A percentile compares a stretch with the other conserved stretches of the same genome.
These are phyloP conservation scores for Lerista edwardsae DNA, from an alignment of 2,797 vertebrate species.

Conservation along the genomic window DNA sequence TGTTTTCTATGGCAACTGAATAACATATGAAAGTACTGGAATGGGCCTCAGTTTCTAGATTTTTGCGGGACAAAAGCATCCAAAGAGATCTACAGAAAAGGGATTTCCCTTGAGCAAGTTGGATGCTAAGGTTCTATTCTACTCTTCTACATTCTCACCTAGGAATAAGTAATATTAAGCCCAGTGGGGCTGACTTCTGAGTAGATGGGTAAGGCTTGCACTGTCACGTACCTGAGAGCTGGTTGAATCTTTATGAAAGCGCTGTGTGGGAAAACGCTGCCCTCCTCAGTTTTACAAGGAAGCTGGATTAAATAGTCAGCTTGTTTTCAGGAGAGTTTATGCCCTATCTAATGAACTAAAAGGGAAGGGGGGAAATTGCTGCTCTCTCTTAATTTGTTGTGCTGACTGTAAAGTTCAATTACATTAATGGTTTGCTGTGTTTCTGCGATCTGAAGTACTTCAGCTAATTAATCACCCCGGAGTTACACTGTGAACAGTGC, in stretches of 20 bases:
- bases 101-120: constrained; percentile 16
- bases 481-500: constrained; percentile 17
- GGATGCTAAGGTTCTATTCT: neutral
- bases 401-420: constrained; percentile 53
- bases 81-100: constrained; percentile 3
- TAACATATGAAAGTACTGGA: neutral
- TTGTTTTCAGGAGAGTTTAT: constrained; percentile 44
- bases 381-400: constrained; percentile 51
- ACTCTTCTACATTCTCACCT: too few relatives aligned
- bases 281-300: constrained; percentile 57
- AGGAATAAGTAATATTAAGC: too few relatives aligned
- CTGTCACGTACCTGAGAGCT: too few relatives aligned
- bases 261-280: constrained; percentile 49
- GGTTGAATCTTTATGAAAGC: constrained; percentile 29
- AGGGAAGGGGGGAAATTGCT: neutral
- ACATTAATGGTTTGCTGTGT: constrained; percentile 53
- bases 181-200: too few relatives aligned
- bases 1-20: neutral
- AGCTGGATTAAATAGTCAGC: constrained; percentile 33
- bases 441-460: constrained; percentile 45
- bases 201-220: too few relatives aligned
- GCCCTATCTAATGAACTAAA: constrained; percentile 42
- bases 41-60: neutral
- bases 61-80: neutral
- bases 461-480: constrained; percentile 53